Base-by-base conservation (phyloP, 2,888 invertebrate genomes). In the Subacronicta megacephala region DNA sequence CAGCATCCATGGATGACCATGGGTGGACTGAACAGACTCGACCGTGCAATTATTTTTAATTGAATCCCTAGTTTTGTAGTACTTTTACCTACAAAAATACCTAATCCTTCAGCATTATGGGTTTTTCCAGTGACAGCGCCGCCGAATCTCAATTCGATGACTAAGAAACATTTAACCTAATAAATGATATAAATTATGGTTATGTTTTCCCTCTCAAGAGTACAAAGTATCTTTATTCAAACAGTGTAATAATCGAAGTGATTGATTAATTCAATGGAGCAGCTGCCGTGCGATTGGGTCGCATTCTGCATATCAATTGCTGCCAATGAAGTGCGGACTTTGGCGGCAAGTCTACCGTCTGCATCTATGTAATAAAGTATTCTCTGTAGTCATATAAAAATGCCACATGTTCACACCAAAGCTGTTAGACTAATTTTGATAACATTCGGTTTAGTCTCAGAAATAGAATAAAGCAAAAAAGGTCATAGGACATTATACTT, bases 191-290 rank as follows among this genome's bases (percentile, higher is more conserved):
- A 15, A 42, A 15, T 26, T 42, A 36, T 9, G n/a, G 7, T 5
- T 18, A 52, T 41, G 26, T 45, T 26, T n/a, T n/a, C n/a, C n/a
- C n/a, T 56, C 40, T 49, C 13, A 57, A 55, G 35, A 62, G 38
- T 20, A 56, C 60, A 68, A 68, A 76, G 69, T 72, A 72, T 53
- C 56, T 64, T 65, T 77, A 77, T 78, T 72, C 71, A 70, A 62
- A 65, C 58, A 63, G 70, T 74, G 70, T 70, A 69, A 78, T 80
- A 74, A 80, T 77, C 70, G 59, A 61, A 57, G 65, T 78, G 80
- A 81, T 80, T 81, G 75, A 80, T 79, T 77, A 75, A 80, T 77
- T 77, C 77, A 78, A 76, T 75, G 57, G 44, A 64, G 49, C 67
- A 68, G 65, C 65, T 54, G 58, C 72, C 72, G 70, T 63, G 62